A percentile compares a stretch with the other conserved stretches of the same genome.
phyloP scores from a whole-genome alignment of 2,113 vertebrate genomes.

The Pteruthius melanotis region DNA sequence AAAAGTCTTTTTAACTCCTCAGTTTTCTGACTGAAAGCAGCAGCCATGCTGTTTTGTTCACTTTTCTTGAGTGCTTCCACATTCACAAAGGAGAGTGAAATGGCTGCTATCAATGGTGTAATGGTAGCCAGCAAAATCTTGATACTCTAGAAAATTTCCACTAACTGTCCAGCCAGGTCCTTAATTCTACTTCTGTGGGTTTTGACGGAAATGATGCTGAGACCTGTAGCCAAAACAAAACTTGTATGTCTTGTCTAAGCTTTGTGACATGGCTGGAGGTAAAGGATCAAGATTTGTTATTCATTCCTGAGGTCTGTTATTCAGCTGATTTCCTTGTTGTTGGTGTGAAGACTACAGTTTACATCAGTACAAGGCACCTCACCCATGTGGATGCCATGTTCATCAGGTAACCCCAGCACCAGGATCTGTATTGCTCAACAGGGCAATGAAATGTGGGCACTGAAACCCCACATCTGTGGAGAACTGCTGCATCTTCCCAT shows the following conservation, averaged over 20 bases:
- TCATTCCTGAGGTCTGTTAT: neutral
- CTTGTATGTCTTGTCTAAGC: neutral
- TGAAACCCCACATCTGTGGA: neutral
- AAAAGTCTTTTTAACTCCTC: neutral
- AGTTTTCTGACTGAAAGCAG: neutral
- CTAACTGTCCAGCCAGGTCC: neutral
- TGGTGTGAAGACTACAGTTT: neutral
- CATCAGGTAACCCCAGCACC: neutral
- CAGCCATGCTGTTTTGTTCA: neutral
- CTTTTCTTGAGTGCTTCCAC: neutral
- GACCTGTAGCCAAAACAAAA: neutral
- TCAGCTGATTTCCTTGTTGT: neutral
- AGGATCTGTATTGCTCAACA: rapidly evolving
- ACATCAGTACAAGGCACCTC: neutral
- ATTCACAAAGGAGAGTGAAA: neutral
- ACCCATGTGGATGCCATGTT: rapidly evolving
- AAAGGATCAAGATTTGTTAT: neutral
- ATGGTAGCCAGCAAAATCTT: neutral
- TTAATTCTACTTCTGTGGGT: neutral
- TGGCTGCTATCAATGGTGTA: neutral
- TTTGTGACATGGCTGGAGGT: neutral
- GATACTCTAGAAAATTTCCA: neutral
- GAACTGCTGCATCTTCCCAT: neutral
- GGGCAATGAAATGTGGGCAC: neutral
- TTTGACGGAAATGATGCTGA: neutral